A percentile compares a stretch with the other conserved stretches of the same genome.
phyloP scores from a whole-genome alignment of 2,888 invertebrate genomes.

The Nesidiocoris tenuis region DNA sequence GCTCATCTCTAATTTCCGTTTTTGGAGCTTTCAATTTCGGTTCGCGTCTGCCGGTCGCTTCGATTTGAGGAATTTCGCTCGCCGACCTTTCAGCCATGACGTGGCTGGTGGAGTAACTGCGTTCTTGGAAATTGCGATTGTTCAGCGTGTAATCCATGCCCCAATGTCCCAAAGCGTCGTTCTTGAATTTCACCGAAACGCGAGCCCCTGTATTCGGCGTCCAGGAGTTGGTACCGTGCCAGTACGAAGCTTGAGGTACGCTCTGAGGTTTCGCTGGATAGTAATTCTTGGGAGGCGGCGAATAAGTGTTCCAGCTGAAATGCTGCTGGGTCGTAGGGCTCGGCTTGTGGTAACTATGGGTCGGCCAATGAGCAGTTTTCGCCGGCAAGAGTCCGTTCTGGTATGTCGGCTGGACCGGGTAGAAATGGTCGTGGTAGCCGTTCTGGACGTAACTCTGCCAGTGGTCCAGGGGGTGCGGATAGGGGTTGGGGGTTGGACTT shows the following conservation, averaged over 20 bases:
- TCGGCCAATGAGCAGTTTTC: too few relatives aligned
- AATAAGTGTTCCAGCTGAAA: neutral
- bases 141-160: conserved; percentile 24
- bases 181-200: conserved; percentile 9
- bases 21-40: too few relatives aligned
- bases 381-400: neutral
- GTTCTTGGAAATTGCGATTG: conserved; percentile 2
- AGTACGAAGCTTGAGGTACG: too few relatives aligned
- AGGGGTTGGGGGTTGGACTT: neutral
- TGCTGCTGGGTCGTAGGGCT: neutral
- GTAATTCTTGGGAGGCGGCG: neutral
- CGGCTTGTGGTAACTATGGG: too few relatives aligned
- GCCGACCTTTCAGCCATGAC: conserved; percentile 14
- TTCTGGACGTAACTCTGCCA: neutral
- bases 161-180: conserved; percentile 14
- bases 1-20: neutral
- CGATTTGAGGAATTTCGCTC: neutral
- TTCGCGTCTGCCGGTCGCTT: too few relatives aligned
- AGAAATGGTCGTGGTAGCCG: neutral
- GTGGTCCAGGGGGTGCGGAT: neutral
- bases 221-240: neutral
- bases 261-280: neutral
- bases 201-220: conserved; percentile 1
- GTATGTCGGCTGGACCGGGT: neutral
- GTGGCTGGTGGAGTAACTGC: conserved; percentile 2